Conservation (phyloP, 2,113 vertebrate species). For the Copsychus sechellarum region DNA sequence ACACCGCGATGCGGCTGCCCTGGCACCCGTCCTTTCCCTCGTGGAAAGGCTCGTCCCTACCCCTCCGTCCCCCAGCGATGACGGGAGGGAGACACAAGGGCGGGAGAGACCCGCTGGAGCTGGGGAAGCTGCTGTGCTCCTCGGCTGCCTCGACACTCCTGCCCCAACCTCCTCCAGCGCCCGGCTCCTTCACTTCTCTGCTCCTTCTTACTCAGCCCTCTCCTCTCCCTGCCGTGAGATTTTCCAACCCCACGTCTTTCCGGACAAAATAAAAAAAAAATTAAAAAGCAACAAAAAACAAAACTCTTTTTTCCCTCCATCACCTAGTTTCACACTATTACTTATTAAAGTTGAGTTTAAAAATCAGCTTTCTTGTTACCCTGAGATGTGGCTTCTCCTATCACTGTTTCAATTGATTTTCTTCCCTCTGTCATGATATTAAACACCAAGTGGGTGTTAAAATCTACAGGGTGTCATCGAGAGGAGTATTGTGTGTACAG, state of each 20-base stretch:
- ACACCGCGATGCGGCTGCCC: too few species aligned
- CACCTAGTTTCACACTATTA: neutral
- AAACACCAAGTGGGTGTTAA: neutral
- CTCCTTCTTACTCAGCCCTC: neutral
- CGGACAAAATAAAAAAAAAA: too few species aligned
- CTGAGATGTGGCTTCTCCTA: neutral
- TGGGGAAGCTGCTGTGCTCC: neutral
- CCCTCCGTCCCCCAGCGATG: neutral
- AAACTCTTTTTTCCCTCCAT: too few species aligned
- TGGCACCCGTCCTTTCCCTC: neutral
- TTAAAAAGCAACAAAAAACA: neutral
- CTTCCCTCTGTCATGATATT: neutral
- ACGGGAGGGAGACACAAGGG: neutral
- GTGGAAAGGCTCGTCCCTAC: rapidly evolving
- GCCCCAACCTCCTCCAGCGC: neutral
- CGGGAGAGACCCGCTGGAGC: neutral
- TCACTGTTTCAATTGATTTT: neutral
- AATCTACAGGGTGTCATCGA: neutral
- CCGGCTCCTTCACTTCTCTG: neutral
- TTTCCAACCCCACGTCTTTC: neutral
- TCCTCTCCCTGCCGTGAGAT: neutral
- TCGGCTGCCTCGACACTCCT: neutral
- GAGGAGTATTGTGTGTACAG: neutral
- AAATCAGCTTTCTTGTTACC: rapidly evolving
- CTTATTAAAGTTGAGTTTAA: neutral